These are phyloP conservation scores for Brachynemurus nebulosus DNA, from an alignment of 2,888 invertebrate genomes.

Conservation along the genomic window DNA sequence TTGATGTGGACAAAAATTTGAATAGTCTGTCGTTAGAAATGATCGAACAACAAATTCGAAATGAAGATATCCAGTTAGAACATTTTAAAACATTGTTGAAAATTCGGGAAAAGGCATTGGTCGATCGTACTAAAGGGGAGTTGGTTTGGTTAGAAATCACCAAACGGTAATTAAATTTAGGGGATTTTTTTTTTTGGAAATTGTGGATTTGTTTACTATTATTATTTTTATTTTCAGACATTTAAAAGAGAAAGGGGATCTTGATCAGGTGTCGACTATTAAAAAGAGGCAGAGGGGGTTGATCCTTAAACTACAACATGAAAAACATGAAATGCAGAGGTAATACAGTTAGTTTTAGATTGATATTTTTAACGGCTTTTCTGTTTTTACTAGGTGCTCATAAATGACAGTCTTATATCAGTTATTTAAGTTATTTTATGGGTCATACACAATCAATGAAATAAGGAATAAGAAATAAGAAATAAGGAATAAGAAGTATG, in stretches of 20 bases:
- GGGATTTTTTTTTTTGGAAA: slow-evolving; percentile 6
- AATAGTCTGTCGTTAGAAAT: slow-evolving; percentile 5
- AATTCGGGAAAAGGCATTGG: slow-evolving; percentile 48
- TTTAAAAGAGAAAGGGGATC: slow-evolving; percentile 39
- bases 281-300: slow-evolving; percentile 55
- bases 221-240: slow-evolving; percentile 25
- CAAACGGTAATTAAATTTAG: slow-evolving; percentile 32
- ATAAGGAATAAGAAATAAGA: too few species aligned
- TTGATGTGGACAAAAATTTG: background rate
- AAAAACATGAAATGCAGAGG: slow-evolving; percentile 53
- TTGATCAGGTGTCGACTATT: slow-evolving; percentile 40
- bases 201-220: slow-evolving; percentile 6
- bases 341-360: slow-evolving; percentile 18
- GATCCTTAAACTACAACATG: slow-evolving; percentile 48
- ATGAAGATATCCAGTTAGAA: slow-evolving; percentile 50
- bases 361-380: too few species aligned
- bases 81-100: slow-evolving; percentile 50
- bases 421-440: too few species aligned
- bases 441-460: too few species aligned
- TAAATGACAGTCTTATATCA: too few species aligned
- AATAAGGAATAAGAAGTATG: too few species aligned
- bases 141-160: slow-evolving; percentile 51
- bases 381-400: too few species aligned
- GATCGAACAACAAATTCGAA: slow-evolving; percentile 47
- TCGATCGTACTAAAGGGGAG: slow-evolving; percentile 51